These are phyloP conservation scores for Luidia sarsii DNA, from an alignment of 53 echinoderm and acorn worm genomes.

Conservation along the genomic window DNA sequence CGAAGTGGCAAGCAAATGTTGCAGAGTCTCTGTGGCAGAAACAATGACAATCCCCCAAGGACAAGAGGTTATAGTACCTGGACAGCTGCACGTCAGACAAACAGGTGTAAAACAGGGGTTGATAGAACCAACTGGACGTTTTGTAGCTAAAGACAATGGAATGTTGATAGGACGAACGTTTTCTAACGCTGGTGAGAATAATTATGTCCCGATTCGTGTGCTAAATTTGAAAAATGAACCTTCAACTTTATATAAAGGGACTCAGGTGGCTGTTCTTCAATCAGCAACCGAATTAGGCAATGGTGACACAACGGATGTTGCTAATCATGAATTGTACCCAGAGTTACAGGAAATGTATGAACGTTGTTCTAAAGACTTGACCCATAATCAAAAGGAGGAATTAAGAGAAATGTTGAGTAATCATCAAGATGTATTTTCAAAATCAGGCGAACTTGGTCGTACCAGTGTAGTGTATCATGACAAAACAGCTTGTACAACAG, in stretches of 20 bases:
- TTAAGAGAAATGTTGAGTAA: background rate
- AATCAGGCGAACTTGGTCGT: conserved; percentile 32
- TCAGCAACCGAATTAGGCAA: too few species aligned
- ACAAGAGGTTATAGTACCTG: conserved; percentile 21
- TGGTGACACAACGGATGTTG: too few species aligned
- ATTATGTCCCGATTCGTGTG: conserved; percentile 6
- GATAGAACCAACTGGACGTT: conserved; percentile 11
- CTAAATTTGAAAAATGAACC: conserved; percentile 1
- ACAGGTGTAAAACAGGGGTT: conserved; percentile 2
- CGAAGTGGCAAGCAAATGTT: background rate
- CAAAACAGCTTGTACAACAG: conserved; percentile 54
- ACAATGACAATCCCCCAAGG: conserved; percentile 21
- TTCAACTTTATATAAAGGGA: conserved; percentile 21
- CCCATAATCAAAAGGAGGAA: background rate
- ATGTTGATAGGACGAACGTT: conserved; percentile 16
- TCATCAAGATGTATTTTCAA: background rate
- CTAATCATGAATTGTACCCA: background rate
- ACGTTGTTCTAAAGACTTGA: background rate
- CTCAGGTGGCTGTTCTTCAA: conserved; percentile 31
- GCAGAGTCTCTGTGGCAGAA: conserved; percentile 11
- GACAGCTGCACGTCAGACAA: background rate
- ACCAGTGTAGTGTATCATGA: conserved; percentile 36
- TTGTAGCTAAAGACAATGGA: conserved; percentile 19
- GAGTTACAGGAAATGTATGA: conserved; percentile 17
- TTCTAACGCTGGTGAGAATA: background rate